Evolutionary conservation across 2,113 vertebrate genomes (phyloP).

Genomic region (Ursus arctos): DNA sequence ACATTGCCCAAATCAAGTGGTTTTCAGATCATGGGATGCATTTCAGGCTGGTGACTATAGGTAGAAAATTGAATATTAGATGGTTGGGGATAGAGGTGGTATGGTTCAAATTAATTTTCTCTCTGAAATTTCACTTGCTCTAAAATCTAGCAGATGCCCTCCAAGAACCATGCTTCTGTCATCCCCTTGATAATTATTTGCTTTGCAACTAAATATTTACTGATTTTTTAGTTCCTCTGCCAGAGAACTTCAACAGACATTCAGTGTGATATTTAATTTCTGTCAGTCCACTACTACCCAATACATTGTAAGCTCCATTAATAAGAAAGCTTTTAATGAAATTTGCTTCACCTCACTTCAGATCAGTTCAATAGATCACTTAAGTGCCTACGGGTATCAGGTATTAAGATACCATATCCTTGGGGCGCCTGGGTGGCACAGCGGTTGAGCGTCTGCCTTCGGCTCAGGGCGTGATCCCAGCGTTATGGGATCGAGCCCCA

Average conservation of each 20-base stretch:
- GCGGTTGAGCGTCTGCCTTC: no score
- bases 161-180: neutral
- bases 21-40: neutral
- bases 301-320: neutral
- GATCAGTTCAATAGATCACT: neutral
- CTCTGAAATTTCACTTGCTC: neutral
- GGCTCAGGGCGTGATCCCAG: no score
- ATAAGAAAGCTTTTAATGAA: neutral
- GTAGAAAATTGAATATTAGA: neutral
- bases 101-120: neutral
- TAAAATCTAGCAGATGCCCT: neutral
- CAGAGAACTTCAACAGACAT: neutral
- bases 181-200: neutral
- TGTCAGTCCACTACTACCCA: neutral
- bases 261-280: neutral
- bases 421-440: neutral
- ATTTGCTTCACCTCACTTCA: neutral
- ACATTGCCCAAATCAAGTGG: neutral
- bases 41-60: neutral
- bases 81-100: neutral
- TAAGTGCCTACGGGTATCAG: neutral
- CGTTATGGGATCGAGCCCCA: no score
- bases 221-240: neutral
- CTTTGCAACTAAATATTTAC: neutral
- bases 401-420: neutral